Base-by-base conservation (phyloP, 2,888 invertebrate species). In the Alviniconcha strummeri region DNA sequence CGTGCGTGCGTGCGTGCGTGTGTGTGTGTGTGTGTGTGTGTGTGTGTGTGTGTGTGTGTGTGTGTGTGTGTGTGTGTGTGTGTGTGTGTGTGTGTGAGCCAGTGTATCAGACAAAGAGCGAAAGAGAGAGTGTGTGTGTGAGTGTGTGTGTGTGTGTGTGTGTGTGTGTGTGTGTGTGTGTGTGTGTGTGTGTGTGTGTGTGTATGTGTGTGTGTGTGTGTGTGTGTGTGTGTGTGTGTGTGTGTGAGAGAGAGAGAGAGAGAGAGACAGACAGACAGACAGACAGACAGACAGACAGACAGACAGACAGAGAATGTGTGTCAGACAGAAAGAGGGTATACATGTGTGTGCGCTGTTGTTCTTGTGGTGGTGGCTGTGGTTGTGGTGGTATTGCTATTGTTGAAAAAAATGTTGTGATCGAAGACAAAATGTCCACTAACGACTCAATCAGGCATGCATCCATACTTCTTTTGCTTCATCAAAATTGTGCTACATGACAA, bases 191-290 rank as follows among this genome's bases (percentile, higher is more conserved):
- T 17, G 17, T 17, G 69, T 17, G n/a, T 17, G n/a, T 69, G 69
- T 17, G n/a, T 11, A 17, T 69, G 69, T 74, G 74, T 74, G 74
- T 74, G 74, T 74, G 74, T 36, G 74, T 74, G 69, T 69, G 17
- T 11, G 69, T 69, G 69, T 17, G n/a, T 69, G 17, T 11, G n/a
- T 69, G 69, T 69, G n/a, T 69, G 17, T 17, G 13, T 17, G 17
- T 69, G 13, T 11, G 13, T 69, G 69, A 5, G 69, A 11, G 17
- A 13, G 17, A 13, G 69, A 13, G n/a, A 13, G n/a, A 11, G 69
- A 13, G n/a, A 5, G n/a, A 11, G 69, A 17, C 17, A 13, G n/a
- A 13, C 8, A 60, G 13, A 9, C 60, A 60, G 15, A 64, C 4
- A 15, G 64, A 64, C 36, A 6, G 5, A 15, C 2, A 17, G 17